Percentiles rank a stretch among this genome's conserved stretches.
These are phyloP conservation scores for Melanostoma scalare DNA, from an alignment of 2,888 invertebrate genomes.

Conservation along the genomic window DNA sequence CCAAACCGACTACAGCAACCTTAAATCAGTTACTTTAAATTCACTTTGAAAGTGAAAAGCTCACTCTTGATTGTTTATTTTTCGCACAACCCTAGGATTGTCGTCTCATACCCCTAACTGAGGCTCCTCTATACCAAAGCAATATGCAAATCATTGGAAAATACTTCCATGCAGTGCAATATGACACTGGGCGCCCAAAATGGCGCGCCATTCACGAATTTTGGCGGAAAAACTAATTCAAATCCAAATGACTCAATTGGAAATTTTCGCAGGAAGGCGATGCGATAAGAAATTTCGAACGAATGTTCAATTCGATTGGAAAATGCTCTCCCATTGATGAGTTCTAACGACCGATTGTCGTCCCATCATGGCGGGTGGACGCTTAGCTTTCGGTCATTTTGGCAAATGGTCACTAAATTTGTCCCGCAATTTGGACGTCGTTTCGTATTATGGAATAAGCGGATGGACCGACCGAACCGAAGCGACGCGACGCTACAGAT, in stretches of 20 bases:
- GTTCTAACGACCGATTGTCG: constrained; percentile 27
- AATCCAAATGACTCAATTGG: constrained; percentile 53
- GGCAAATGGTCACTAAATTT: constrained; percentile 67
- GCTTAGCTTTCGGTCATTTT: constrained; percentile 61
- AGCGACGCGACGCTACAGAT: no score
- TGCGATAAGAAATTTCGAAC: constrained; percentile 51
- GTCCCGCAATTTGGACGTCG: constrained; percentile 49
- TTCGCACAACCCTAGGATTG: background rate
- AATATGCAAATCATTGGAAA: constrained; percentile 54
- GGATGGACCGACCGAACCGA: no score
- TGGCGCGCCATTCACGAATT: background rate
- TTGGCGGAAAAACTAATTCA: constrained; percentile 22
- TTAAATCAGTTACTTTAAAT: constrained; percentile 1
- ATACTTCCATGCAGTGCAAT: background rate
- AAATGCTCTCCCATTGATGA: constrained; percentile 25
- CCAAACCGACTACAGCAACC: no score
- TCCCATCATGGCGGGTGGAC: background rate
- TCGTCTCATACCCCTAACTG: background rate
- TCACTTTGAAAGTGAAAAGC: background rate
- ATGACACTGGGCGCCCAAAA: background rate
- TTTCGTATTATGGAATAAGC: constrained; percentile 22
- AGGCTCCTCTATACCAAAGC: constrained; percentile 5
- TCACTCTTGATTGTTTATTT: constrained; percentile 16
- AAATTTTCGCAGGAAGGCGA: constrained; percentile 25
- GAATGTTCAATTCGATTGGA: constrained; percentile 23